phyloP scores from a whole-genome alignment of 2,113 vertebrate species.

The Lynx canadensis region DNA sequence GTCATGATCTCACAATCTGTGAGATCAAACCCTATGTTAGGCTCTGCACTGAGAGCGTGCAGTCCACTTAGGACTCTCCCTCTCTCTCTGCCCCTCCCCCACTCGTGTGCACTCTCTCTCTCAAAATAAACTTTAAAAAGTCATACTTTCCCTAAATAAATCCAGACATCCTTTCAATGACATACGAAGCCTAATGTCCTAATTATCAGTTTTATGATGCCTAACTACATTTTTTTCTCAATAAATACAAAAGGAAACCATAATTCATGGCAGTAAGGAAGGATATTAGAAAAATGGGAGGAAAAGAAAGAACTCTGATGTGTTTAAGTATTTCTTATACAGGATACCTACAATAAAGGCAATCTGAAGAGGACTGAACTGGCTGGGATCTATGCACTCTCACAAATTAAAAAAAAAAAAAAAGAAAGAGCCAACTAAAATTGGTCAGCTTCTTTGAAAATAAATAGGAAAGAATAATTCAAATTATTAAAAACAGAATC shows the following conservation, averaged over 20 bases:
- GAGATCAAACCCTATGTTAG: too few species aligned
- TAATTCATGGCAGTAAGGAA: neutral
- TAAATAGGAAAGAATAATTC: too few species aligned
- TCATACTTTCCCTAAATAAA: neutral
- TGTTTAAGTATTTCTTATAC: neutral
- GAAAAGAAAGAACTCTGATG: neutral
- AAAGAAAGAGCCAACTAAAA: too few species aligned
- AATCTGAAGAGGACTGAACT: neutral
- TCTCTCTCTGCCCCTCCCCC: too few species aligned
- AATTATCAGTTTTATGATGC: neutral
- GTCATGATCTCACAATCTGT: too few species aligned
- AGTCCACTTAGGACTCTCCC: too few species aligned
- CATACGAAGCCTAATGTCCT: neutral
- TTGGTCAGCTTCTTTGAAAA: too few species aligned
- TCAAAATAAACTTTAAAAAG: neutral
- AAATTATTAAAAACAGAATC: too few species aligned
- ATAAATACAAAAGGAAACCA: neutral
- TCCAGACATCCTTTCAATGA: neutral
- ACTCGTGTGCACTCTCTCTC: too few species aligned
- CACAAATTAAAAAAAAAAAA: neutral
- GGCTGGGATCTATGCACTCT: neutral
- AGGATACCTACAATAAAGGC: slow-evolving; percentile 1
- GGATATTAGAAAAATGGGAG: neutral
- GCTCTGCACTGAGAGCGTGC: too few species aligned
- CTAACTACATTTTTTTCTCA: neutral